These are phyloP conservation scores for Spinus pinus DNA, from an alignment of 2,797 vertebrate species.

Conservation along the genomic window DNA sequence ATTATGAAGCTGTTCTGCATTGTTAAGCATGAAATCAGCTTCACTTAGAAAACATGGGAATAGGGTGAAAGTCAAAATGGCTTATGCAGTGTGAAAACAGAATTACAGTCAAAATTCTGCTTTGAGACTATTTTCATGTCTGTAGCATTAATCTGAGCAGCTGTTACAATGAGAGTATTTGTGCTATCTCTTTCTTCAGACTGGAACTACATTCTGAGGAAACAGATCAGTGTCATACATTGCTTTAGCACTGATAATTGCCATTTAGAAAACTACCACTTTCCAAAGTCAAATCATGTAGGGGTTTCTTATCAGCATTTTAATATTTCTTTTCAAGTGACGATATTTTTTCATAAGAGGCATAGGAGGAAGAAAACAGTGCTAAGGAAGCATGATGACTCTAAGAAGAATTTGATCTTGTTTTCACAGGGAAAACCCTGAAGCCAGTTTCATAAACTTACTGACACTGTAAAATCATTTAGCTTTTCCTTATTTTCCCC, in stretches of 20 bases:
- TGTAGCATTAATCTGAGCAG: background rate
- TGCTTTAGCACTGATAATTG: background rate
- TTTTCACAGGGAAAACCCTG: constrained; percentile 70
- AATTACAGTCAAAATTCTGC: background rate
- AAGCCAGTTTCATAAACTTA: constrained; percentile 72
- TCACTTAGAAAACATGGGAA: background rate
- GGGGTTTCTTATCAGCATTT: background rate
- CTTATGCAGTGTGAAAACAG: background rate
- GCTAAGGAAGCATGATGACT: constrained; percentile 45
- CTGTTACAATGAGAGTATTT: background rate
- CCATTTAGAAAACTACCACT: background rate
- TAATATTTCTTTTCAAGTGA: constrained; percentile 37
- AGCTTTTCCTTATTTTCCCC: constrained; percentile 70
- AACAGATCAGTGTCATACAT: background rate
- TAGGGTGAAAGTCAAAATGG: background rate
- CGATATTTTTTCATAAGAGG: constrained; percentile 18
- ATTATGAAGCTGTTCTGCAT: background rate
- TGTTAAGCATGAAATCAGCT: background rate
- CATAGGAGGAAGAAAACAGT: background rate
- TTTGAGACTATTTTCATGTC: background rate
- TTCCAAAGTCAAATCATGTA: background rate
- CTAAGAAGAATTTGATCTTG: constrained; percentile 49
- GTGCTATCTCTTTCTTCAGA: background rate
- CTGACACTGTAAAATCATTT: constrained; percentile 68
- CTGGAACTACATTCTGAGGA: background rate